Conservation (phyloP, 2,113 vertebrate genomes). For the Phoxinus phoxinus region DNA sequence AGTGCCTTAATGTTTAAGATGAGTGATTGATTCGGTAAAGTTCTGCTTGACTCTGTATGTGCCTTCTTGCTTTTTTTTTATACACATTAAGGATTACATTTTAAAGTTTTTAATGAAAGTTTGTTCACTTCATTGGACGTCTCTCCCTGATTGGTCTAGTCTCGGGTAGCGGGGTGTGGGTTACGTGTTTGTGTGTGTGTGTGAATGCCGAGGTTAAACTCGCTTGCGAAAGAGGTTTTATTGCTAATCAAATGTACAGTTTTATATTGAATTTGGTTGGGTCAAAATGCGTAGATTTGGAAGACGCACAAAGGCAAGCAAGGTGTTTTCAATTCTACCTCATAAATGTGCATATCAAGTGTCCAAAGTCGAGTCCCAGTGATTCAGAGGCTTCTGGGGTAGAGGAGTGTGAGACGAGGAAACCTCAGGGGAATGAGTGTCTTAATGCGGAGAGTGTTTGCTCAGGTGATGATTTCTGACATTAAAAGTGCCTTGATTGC, state of each 20-base stretch:
- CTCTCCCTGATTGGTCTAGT: background rate
- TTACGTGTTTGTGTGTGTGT: too few species aligned
- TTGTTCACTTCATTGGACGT: background rate
- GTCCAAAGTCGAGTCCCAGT: slow-evolving; percentile 47
- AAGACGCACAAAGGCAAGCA: slow-evolving; percentile 36
- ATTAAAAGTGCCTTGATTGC: slow-evolving; percentile 73
- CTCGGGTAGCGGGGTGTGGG: background rate
- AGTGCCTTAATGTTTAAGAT: slow-evolving; percentile 53
- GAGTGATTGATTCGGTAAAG: slow-evolving; percentile 27
- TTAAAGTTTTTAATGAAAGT: background rate
- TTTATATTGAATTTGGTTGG: slow-evolving; percentile 16
- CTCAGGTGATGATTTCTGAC: slow-evolving; percentile 78
- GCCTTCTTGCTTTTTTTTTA: slow-evolving; percentile 16
- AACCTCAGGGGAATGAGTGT: slow-evolving; percentile 1
- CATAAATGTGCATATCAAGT: slow-evolving; percentile 38
- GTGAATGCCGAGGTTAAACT: background rate
- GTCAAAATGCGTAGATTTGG: slow-evolving; percentile 25
- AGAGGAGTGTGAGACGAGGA: background rate
- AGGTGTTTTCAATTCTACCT: slow-evolving; percentile 55
- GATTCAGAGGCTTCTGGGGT: slow-evolving; percentile 3
- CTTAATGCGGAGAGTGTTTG: slow-evolving; percentile 53
- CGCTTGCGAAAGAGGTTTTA: slow-evolving; percentile 25
- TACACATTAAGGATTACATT: slow-evolving; percentile 20
- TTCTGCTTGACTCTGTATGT: slow-evolving; percentile 7
- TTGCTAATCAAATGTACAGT: slow-evolving; percentile 28